A percentile compares a stretch with the other conserved stretches of the same genome.
Evolutionary conservation across 2,888 invertebrate genomes (phyloP).

Genomic region (Spisula subtruncata): DNA sequence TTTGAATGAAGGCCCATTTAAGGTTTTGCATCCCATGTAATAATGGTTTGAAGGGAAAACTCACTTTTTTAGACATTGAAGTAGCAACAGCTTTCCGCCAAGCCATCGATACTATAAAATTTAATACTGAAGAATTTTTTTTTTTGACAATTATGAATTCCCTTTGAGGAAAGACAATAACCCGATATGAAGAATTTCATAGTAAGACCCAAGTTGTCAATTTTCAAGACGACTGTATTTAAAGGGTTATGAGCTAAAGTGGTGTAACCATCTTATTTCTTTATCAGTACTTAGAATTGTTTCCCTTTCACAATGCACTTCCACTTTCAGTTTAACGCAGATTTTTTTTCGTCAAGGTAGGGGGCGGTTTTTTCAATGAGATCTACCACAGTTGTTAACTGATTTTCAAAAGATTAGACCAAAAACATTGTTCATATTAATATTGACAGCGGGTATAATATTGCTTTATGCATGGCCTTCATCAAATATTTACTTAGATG

Average conservation of each 20-base stretch:
- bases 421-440: slow-evolving; percentile 24
- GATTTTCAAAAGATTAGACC: slow-evolving; percentile 31
- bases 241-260: no score
- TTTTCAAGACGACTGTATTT: background rate
- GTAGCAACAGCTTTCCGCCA: no score
- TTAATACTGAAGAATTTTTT: no score
- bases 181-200: background rate
- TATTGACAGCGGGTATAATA: slow-evolving; percentile 28
- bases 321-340: background rate
- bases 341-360: slow-evolving; percentile 16
- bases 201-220: background rate
- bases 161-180: background rate
- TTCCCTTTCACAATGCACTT: no score
- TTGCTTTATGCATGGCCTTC: slow-evolving; percentile 31
- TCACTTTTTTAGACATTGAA: no score
- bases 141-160: background rate
- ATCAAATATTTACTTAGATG: slow-evolving; percentile 56
- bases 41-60: no score
- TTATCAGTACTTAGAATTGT: no score
- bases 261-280: no score
- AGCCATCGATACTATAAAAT: no score
- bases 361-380: background rate
- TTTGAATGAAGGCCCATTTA: no score
- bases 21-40: no score
- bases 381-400: background rate